Base-by-base conservation (phyloP, 2,113 vertebrate species). In the Tauraco erythrolophus region DNA sequence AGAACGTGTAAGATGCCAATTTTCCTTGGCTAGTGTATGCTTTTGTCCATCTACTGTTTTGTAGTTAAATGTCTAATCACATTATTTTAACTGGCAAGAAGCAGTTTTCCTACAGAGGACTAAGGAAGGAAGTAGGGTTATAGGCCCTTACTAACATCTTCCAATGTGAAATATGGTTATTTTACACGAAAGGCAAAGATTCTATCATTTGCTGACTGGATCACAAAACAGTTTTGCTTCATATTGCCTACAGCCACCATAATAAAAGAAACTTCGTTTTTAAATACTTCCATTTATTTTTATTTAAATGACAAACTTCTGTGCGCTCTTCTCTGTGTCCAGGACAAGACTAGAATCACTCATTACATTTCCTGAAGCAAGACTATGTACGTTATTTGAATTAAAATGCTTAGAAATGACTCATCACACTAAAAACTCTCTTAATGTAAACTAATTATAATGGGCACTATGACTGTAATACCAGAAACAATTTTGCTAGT, bases 281-380 rank as follows among this genome's bases (percentile, higher is more conserved):
- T 1, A 62, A 78, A 54, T 50, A 19, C 3, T 82, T 84, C 9
- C 2, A 24, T 60, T 76, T 87, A 3, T 61, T 84, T 78, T 82
- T 75, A 54, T 70, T 84, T 81, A 74, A 70, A 70, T 57, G 6
- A 66, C 70, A 82, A 85, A 60, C 14, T 30, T 41, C 19, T 6
- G 0, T 15, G 19, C 2, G 2, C 8, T 43, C 43, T 17, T 51
- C 72, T 45, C 3, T 51, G 0, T 53, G n/a, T 30, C 28, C 15
- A 81, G 54, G 30, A 35, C 11, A 19, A 68, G 37, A 87, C 41
- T 12, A 75, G n/a, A 88, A 71, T 46, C 23, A 68, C 6, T 21
- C 22, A 10, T 1, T 62, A 3, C 14, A 41, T 85, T 85, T 95
- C 85, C 41, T 85, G 74, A 92, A 75, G 12, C 46, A 84, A 24